Evolutionary conservation across 2,797 vertebrate genomes (phyloP), one percentile per base, ranked within the genome.

Genomic region (Smutsia temminckii): DNA sequence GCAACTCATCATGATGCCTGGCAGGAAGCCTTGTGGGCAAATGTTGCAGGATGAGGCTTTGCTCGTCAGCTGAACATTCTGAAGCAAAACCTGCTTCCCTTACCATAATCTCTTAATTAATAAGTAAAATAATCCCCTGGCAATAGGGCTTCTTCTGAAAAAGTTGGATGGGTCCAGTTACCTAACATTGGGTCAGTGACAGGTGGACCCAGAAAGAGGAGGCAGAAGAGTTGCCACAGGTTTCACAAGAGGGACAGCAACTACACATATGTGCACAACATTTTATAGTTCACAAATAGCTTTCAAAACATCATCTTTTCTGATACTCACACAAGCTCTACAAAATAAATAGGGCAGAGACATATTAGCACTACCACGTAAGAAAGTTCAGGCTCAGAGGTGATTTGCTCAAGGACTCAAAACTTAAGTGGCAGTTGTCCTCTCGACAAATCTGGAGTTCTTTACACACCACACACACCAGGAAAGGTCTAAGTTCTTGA

Each of bases 341-440:
- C 32, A 49, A 93, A 85, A 66, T 69, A 16, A 21, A 81, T 2
- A 91, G 27, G 71, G 49, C 21, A 71, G 77, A 61, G 51, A 69
- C 57, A 49, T 63, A 66, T 34, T 40, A 42, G 71, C 20, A 91
- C 11, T 18, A 37, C 27, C 46, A 1, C 34, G 42, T 74, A 68
- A 91, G 87, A 90, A 92, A 89, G 89, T 12, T 57, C 42, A 53
- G 61, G 77, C 59, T 85, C 49, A 83, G 55, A 77, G 27, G 51
- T 29, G 29, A 85, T 71, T 81, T 93, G 51, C 34, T 49, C 34
- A 20, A 78, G 49, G 61, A 92, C 23, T 87, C 55, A 59, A 79
- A 85, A 53, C 42, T 71, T 72, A 21, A 57, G 51, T 37, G n/a
- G 42, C 27, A 66, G 8, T 21, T 78, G 49, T 61, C 61, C 49